Percentiles rank a stretch among this genome's conserved stretches.
Evolutionary conservation across 2,113 vertebrate species (phyloP).

Genomic region (Equus przewalskii): DNA sequence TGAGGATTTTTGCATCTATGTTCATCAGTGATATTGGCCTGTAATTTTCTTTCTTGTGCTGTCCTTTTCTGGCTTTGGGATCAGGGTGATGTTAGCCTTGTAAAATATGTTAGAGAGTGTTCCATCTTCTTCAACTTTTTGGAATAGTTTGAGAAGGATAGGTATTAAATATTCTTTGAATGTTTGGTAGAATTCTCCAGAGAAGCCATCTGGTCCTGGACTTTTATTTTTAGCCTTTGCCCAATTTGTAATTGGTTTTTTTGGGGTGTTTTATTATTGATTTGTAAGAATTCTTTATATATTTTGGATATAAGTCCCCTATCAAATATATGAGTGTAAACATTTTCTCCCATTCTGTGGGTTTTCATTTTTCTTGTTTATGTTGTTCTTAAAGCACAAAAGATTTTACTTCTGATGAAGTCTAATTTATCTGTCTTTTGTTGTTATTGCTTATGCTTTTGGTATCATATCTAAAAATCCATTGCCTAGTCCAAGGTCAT

Average conservation of each 20-base stretch:
- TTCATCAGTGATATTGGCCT: too few species aligned
- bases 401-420: background rate
- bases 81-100: too few species aligned
- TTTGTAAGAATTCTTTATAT: background rate
- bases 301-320: background rate
- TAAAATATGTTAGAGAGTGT: too few species aligned
- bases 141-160: too few species aligned
- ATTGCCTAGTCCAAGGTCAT: background rate
- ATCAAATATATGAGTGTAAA: constrained; percentile 2
- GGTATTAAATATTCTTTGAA: too few species aligned
- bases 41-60: too few species aligned
- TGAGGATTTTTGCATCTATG: too few species aligned
- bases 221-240: background rate
- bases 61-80: too few species aligned
- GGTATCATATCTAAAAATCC: background rate
- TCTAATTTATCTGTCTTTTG: constrained; percentile 21
- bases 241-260: background rate
- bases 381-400: background rate
- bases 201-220: too few species aligned
- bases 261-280: background rate
- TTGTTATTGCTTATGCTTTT: background rate
- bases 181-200: too few species aligned
- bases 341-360: background rate
- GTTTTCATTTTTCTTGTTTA: background rate
- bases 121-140: too few species aligned